Conservation (phyloP, 2,888 invertebrate species). For the Rotaria socialis region DNA sequence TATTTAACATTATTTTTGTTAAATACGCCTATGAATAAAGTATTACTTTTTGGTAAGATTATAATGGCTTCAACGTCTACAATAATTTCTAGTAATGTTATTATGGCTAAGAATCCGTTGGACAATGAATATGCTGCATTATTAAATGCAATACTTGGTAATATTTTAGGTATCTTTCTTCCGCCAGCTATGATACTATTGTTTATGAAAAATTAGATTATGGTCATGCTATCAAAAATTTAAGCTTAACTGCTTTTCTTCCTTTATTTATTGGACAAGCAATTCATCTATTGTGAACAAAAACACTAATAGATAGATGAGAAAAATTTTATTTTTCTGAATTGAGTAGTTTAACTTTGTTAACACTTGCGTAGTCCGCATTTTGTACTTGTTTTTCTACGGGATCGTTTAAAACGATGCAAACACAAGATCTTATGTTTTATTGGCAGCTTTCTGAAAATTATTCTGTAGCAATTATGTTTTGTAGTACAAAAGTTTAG, state of each 20-base stretch:
- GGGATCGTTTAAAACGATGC: neutral
- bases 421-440: neutral
- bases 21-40: neutral
- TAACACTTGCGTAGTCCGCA: neutral
- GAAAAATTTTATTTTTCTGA: neutral
- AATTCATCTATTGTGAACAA: slow-evolving; percentile 11
- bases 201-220: neutral
- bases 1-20: neutral
- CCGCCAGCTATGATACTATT: neutral
- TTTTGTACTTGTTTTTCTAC: neutral
- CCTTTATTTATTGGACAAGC: neutral
- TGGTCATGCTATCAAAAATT: neutral
- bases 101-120: neutral
- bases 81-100: slow-evolving; percentile 2
- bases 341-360: neutral
- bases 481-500: slow-evolving; percentile 17
- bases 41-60: neutral
- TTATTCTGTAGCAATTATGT: neutral
- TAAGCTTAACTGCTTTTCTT: neutral
- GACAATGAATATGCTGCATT: slow-evolving; percentile 14
- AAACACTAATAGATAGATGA: neutral
- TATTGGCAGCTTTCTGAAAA: neutral
- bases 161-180: neutral
- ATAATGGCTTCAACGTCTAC: neutral
- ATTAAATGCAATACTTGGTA: neutral